Evolutionary conservation across 2,888 invertebrate species (phyloP), one percentile per base, ranked within the genome.

Genomic region (Phragmatobia fuliginosa): DNA sequence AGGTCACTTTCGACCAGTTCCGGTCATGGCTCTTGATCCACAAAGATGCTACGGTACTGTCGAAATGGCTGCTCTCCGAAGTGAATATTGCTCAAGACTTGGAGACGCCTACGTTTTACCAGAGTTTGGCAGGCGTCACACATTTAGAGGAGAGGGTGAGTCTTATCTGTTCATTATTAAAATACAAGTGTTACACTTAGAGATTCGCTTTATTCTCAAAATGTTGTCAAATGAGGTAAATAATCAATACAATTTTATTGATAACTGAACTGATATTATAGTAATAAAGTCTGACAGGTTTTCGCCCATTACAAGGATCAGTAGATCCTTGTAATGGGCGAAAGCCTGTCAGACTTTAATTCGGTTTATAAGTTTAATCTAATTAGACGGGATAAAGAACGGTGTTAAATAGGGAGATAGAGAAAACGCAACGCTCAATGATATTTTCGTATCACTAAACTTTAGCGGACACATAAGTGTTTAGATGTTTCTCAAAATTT

Each of bases 91-190:
- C 97, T 61, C 97, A 97, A 74, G 98, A 98, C 85, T 92, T 97
- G 86, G 98, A 98, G 89, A 98, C 98, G 1, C 97, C 97, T 0
- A 98, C 98, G 0, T 99, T 99, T 88, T 99, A 99, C 91, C 99
- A 99, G 89, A 98, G 98, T 67, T 94, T 99, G 73, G 98, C 99
- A 58, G 99, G 99, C 45, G 99, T 99, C 45, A 99, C 99, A 32
- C 99, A 99, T 94, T 95, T 97, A 68, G 97, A 97, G 80, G 97
- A 97, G 81, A 96, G 96, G 90, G 97, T 97, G 89, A 95, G 96
- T 88, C 25, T 49, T 64, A 32, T 8, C 45, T 61, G 61, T 56
- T 32, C 52, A 14, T 49, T 18, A 21, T 63, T 68, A 62, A 1
- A 33, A 49, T 32, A 63, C 31, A 25, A n/a, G 7, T 1, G 10